Base-by-base conservation (phyloP, 2,888 invertebrate species). In the Myathropa florea region DNA sequence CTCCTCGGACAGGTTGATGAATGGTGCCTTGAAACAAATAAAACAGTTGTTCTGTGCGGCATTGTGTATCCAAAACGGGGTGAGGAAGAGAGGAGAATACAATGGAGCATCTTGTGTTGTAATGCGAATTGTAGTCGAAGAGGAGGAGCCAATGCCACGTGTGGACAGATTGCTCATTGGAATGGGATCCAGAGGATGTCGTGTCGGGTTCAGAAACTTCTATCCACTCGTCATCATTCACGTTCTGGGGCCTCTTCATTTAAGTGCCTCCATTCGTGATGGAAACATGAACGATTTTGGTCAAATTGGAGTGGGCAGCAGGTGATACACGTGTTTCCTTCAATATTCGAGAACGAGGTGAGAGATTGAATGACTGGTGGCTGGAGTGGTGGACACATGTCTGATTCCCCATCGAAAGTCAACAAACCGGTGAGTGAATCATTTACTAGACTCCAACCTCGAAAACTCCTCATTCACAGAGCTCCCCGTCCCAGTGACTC, bases 1-100 rank as follows among this genome's bases (percentile, higher is more conserved):
- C 28, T 61, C 24, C 55, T 39, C 36, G 28, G 85, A 85, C 82
- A 77, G 85, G 39, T 82, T 85, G 85, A 82, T 85, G 85, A 61
- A 82, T 78, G 68, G 77, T 77, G 28, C 24, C 73, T 46, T 28
- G 73, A 76, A 76, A 61, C 67, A 75, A 83, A 64, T 79, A 79
- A 79, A 83, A 73, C 63, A 83, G 60, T 65, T 83, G 24, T 55
- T 76, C 53, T 63, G 61, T 63, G 55, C 4, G 57, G 64, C 30
- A 64, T 63, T 57, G n/a, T 1, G 33, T 1, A 6, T 1, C 1
- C 9, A 7, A 9, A 3, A 30, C 4, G 30, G 30, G 30, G 33
- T 1, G 33, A 33, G 33, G 33, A 2, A 33, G 33, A 4, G 18
- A 7, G 18, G 4, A 1, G 14, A n/a, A 7, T 7, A n/a, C 18